Percentiles rank a stretch among this genome's conserved stretches.
These are phyloP conservation scores for Coilia nasus DNA, from an alignment of 2,797 vertebrate species.

Conservation along the genomic window DNA sequence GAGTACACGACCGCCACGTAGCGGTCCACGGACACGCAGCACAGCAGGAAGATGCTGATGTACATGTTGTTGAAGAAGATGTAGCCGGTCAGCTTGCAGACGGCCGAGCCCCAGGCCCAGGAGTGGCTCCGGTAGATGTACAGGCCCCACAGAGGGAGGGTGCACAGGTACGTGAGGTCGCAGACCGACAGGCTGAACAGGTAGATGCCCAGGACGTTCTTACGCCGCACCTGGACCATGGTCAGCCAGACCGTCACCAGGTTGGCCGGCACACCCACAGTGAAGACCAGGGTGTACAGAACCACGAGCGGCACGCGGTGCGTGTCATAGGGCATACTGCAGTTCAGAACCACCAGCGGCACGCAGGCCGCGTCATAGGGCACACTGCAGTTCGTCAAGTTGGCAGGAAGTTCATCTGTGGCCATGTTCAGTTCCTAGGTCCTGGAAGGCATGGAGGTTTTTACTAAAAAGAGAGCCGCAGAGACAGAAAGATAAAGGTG, in stretches of 20 bases:
- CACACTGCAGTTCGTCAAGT: slow-evolving; percentile 49
- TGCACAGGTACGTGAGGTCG: slow-evolving; percentile 84
- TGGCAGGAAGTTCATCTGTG: not conserved
- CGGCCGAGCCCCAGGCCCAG: slow-evolving; percentile 66
- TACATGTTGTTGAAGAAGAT: slow-evolving; percentile 95
- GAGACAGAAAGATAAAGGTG: not conserved
- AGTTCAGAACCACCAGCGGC: slow-evolving; percentile 70
- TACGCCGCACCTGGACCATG: slow-evolving; percentile 69
- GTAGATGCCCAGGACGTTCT: slow-evolving; percentile 82
- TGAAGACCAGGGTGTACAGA: slow-evolving; percentile 77
- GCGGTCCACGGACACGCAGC: slow-evolving; percentile 87
- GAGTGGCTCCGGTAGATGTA: slow-evolving; percentile 70
- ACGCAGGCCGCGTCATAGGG: slow-evolving; percentile 62
- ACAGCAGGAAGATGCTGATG: slow-evolving; percentile 88
- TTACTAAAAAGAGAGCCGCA: not conserved
- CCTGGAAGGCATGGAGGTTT: not conserved
- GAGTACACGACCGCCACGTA: slow-evolving; percentile 79
- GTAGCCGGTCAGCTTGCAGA: slow-evolving; percentile 79
- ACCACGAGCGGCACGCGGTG: slow-evolving; percentile 66
- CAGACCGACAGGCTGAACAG: slow-evolving; percentile 84
- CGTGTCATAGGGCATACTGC: slow-evolving; percentile 57
- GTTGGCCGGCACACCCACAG: slow-evolving; percentile 83
- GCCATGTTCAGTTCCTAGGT: not conserved
- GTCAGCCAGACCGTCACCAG: slow-evolving; percentile 78
- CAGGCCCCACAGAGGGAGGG: slow-evolving; percentile 83